phyloP scores from a whole-genome alignment of 2,888 invertebrate species.

The Drosophila subsilvestris region DNA sequence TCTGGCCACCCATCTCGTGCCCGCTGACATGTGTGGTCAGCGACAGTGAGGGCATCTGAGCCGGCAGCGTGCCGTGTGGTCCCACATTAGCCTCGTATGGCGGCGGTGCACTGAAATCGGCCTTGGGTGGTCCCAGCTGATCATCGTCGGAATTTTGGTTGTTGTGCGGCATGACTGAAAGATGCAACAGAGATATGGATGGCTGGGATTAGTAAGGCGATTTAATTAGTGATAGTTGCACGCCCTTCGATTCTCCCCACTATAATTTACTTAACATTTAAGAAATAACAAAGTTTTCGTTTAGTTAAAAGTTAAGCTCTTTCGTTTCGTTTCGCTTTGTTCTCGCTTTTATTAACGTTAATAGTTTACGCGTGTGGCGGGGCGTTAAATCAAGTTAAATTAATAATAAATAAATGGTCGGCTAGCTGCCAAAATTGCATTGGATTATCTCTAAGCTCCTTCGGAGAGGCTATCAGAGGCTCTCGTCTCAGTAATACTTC shows the following conservation, averaged over 20 bases:
- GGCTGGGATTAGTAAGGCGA: not conserved
- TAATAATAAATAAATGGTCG: slow-evolving; percentile 54
- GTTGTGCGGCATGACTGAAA: slow-evolving; percentile 70
- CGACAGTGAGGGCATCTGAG: slow-evolving; percentile 74
- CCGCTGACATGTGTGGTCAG: slow-evolving; percentile 46
- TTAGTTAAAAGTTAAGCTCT: not conserved
- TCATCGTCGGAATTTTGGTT: slow-evolving; percentile 64
- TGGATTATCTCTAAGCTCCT: slow-evolving; percentile 53
- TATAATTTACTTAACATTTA: not conserved
- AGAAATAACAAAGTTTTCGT: not conserved
- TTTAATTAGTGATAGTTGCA: not conserved
- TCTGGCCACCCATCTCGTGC: slow-evolving; percentile 19
- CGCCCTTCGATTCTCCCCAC: not conserved
- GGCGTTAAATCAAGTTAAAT: slow-evolving; percentile 53
- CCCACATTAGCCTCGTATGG: slow-evolving; percentile 89
- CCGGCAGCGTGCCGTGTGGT: slow-evolving; percentile 51
- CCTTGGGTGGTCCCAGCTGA: slow-evolving; percentile 91
- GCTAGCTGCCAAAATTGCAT: slow-evolving; percentile 73
- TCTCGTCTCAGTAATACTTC: slow-evolving; percentile 37
- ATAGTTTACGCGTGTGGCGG: slow-evolving; percentile 45
- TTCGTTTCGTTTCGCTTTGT: slow-evolving; percentile 7
- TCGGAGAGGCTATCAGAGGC: slow-evolving; percentile 17
- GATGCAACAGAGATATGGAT: not conserved
- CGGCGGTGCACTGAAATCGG: slow-evolving; percentile 94
- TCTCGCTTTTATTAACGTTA: slow-evolving; percentile 54